phyloP scores from a whole-genome alignment of 1,140 invertebrate genomes.

The Drusus annulatus region DNA sequence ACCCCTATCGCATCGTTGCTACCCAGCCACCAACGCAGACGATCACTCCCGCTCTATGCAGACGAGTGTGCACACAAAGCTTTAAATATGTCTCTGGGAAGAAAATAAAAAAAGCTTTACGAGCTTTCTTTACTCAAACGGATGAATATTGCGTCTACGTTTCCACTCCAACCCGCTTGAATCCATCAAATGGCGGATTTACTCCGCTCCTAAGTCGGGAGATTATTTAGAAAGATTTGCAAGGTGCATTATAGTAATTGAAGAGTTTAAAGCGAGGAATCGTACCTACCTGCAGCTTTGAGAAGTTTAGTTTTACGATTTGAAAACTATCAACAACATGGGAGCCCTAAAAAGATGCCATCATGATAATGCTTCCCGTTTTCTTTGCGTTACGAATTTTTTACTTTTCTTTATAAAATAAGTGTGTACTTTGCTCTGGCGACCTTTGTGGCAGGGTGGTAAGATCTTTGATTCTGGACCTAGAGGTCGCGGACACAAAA shows the following conservation, averaged over 20 bases:
- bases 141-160: slow-evolving; percentile 52
- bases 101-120: slow-evolving; percentile 56
- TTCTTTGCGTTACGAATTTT: too few species aligned
- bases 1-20: too few species aligned
- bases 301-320: too few species aligned
- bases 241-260: slow-evolving; percentile 37
- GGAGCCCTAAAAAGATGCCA: too few species aligned
- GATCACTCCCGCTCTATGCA: slow-evolving; percentile 27
- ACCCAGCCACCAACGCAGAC: not conserved
- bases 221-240: slow-evolving; percentile 2
- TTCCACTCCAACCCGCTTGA: not conserved
- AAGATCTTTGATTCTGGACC: too few species aligned
- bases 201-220: not conserved
- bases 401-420: too few species aligned
- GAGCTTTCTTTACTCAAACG: slow-evolving; percentile 55
- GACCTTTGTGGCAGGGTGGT: too few species aligned
- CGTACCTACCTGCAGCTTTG: not conserved
- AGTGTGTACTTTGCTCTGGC: too few species aligned
- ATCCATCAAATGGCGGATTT: slow-evolving; percentile 26
- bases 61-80: slow-evolving; percentile 49
- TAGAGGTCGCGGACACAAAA: too few species aligned
- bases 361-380: too few species aligned
- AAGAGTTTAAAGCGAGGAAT: slow-evolving; percentile 2
- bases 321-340: too few species aligned
- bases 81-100: slow-evolving; percentile 56